Evolutionary conservation across 2,888 invertebrate species (phyloP), one percentile per base, ranked within the genome.

Genomic region (Tuberolachnus salignus): DNA sequence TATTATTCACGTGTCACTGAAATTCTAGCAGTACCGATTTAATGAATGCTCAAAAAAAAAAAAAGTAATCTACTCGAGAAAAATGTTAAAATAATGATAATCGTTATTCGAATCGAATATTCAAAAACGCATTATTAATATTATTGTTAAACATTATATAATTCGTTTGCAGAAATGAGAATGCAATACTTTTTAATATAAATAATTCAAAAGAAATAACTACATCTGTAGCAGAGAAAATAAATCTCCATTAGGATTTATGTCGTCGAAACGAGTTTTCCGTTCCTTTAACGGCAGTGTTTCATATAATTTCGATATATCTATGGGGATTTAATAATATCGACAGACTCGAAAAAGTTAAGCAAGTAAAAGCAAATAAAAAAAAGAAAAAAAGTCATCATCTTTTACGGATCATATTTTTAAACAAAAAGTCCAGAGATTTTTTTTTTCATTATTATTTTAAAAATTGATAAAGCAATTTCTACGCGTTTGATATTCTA

Each of bases 321-420:
- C 21, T 53, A 19, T 13, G 14, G 8, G 19, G 19, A 34, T 69
- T 69, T 53, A 69, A 69, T 53, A 53, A 69, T 53, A 53, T 69
- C 51, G 34, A 53, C 67, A 67, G 67, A 51, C 51, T 14, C 34
- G 19, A 13, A 1, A 53, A 53, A 69, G 53, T 69, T 53, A 34
- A 69, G 69, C 8, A 53, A 69, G 53, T 69, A 34, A 69, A 34
- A 34, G 6, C 3, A 34, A 34, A 34, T 4, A 34, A 34, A 34
- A 34, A 34, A 34, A 34, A 34, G 6, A 34, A 34, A 34, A 34
- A 53, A n/a, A n/a, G 19, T 8, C 16, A 16, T 16, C n/a, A n/a
- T 19, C 10, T 9, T 19, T 19, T 53, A 10, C n/a, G 6, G 51
- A 11, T 9, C n/a, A 53, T n/a, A 8, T 53, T 19, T n/a, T 53